These are phyloP conservation scores for Chaetops frenatus DNA, from an alignment of 2,113 vertebrate species.

Conservation along the genomic window DNA sequence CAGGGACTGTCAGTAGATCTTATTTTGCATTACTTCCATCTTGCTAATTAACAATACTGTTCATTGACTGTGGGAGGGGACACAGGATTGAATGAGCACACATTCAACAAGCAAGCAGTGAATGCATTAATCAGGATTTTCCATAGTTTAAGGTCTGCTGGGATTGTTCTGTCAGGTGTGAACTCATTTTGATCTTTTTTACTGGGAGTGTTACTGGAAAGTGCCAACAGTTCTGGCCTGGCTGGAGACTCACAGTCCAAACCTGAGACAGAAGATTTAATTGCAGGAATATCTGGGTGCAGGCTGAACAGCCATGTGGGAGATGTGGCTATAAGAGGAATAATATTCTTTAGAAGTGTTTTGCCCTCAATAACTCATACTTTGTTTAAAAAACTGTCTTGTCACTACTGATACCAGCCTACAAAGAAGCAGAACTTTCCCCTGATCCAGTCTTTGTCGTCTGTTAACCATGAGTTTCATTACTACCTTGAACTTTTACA, in stretches of 20 bases:
- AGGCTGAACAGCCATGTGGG: neutral
- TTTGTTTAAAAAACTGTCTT: neutral
- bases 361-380: neutral
- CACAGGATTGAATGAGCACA: neutral
- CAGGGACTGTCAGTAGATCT: neutral
- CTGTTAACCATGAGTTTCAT: neutral
- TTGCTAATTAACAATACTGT: neutral
- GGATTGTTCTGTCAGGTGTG: neutral
- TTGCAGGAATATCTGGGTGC: neutral
- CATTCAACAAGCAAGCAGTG: neutral
- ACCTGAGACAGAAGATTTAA: rapidly evolving
- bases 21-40: neutral
- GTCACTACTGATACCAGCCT: neutral
- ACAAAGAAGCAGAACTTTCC: neutral
- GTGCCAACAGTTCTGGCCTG: neutral
- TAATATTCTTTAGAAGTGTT: neutral
- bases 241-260: neutral
- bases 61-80: neutral
- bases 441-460: neutral
- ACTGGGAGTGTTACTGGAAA: neutral
- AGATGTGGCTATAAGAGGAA: neutral
- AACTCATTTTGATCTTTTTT: neutral
- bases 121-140: neutral
- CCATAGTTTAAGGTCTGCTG: neutral
- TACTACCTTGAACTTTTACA: neutral